Percentiles rank a stretch among this genome's conserved stretches.
These are phyloP conservation scores for Muraenolepis orangiensis DNA, from an alignment of 2,797 vertebrate genomes.

Conservation along the genomic window DNA sequence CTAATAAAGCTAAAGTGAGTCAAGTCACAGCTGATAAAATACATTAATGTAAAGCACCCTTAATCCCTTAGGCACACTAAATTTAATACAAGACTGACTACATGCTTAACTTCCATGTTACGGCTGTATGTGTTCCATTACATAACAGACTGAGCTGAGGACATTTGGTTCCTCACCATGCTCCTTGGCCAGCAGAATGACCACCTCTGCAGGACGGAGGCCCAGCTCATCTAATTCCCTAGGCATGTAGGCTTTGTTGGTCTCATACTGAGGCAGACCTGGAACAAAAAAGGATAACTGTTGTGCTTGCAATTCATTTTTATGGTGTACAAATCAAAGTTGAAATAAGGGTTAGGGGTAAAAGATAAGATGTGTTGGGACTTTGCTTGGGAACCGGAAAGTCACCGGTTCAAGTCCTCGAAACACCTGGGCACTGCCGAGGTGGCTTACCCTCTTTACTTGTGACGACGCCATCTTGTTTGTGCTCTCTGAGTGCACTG, in stretches of 20 bases:
- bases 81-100: not conserved
- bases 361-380: too few relatives aligned
- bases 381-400: too few relatives aligned
- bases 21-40: not conserved
- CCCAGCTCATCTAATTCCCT: conserved; percentile 87
- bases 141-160: not conserved
- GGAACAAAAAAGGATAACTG: conserved; percentile 11
- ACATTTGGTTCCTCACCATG: conserved; percentile 77
- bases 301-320: not conserved
- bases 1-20: not conserved
- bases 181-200: conserved; percentile 80
- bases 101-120: not conserved
- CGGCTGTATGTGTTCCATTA: not conserved
- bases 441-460: conserved; percentile 76
- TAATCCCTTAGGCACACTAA: not conserved
- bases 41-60: not conserved
- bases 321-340: not conserved
- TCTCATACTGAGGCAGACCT: conserved; percentile 87
- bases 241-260: conserved; percentile 83
- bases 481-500: conserved; percentile 73
- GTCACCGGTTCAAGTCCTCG: too few relatives aligned
- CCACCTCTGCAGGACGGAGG: conserved; percentile 86
- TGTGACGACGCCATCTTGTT: conserved; percentile 46
- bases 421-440: too few relatives aligned
- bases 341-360: not conserved